Base-by-base conservation (phyloP, 2,797 vertebrate genomes). In the Macrochelys suwanniensis region DNA sequence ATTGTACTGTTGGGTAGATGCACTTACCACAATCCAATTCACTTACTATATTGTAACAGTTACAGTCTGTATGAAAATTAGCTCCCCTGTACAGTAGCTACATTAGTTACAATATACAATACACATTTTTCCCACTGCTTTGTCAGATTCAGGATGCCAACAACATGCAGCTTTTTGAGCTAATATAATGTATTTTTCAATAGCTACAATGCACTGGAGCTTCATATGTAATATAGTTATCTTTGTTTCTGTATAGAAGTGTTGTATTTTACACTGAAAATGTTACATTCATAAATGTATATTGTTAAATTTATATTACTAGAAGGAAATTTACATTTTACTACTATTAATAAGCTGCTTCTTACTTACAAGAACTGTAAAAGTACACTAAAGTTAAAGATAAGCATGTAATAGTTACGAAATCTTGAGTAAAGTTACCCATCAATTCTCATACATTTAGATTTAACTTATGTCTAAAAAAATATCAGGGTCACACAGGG, bases 291-390 rank as follows among this genome's bases (percentile, higher is more conserved):
- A 33, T 78, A 49, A 61, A 59, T 25, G 51, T 45, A 21, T 74
- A 90, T 80, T 65, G 33, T n/a, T 47, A 59, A n/a, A 76, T 92
- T 88, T 85, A 84, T 76, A 80, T 57, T 28, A 57, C 89, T 81
- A 61, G 6, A 71, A 90, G 93, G 56, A 89, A 65, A 91, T 97
- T 95, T 89, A 92, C 89, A 92, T 94, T 94, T 79, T 87, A 8
- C 78, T 89, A 4, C 92, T 37, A 31, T 71, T 94, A 92, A 92
- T 88, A 80, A 91, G 82, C 82, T 51, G 53, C 23, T 93, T 88
- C 80, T 80, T 92, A 53, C 59, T 87, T 84, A 26, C 37, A 59
- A 76, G 51, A 79, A 13, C 89, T 83, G n/a, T 5, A 82, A 89
- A 80, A 51, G 89, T 79, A 53, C 37, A 47, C 45, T 80, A 59